Base-by-base conservation (phyloP, 1,140 invertebrate species). In the Colletes latitarsis region DNA sequence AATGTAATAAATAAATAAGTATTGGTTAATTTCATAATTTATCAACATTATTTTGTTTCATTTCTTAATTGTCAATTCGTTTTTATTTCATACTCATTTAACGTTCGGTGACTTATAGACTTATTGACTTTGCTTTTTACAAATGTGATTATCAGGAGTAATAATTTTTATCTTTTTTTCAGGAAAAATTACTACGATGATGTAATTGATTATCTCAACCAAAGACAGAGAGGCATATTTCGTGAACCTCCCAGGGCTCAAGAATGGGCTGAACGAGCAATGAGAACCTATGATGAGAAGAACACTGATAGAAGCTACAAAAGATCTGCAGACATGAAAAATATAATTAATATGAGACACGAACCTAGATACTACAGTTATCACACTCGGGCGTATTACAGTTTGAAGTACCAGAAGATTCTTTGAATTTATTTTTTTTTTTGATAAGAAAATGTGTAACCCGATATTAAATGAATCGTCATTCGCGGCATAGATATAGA, bases 141-240 rank as follows among this genome's bases (percentile, higher is more conserved):
- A 57, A n/a, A 3, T 58, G 0, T 21, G 0, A 58, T 19, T 58
- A 8, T 21, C 57, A 58, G 15, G 49, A 46, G 6, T 49, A n/a
- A 55, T 19, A 3, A 30, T 67, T 46, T 53, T 41, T 6, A 81
- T 71, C 4, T 64, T 39, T 71, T 12, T 66, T 84, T 5, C 70
- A 93, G 94, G 92, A 94, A 95, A 91, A 97, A 96, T 92, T 98
- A 98, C 91, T 98, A 98, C 91, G 95, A 97, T 89, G 96, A 97
- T 87, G 95, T 97, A 55, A 97, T 97, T 88, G 96, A 96, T 84
- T 97, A 96, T 92, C 92, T 98, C 91, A 96, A 98, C 89, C 95
- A 96, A 88, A 95, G 96, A 71, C 95, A 96, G 88, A 94, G 94
- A 82, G 97, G 97, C 3, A 90, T 96, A 43, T 91, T 92, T 1